Evolutionary conservation across 2,888 invertebrate genomes (phyloP).

Genomic region (Cantharis nigra): DNA sequence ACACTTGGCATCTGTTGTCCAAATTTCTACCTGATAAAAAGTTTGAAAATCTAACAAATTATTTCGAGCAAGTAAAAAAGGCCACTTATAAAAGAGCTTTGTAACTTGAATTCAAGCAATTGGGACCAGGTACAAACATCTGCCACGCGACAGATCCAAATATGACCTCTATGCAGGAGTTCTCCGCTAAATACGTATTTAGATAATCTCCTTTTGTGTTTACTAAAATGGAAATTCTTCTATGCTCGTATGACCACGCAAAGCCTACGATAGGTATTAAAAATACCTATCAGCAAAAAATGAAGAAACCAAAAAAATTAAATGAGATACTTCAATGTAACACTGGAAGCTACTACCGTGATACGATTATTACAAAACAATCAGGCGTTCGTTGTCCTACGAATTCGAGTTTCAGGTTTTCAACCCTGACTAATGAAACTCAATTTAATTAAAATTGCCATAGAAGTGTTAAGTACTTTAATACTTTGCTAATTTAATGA

Average conservation of each 20-base stretch:
- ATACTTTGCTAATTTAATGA: not conserved
- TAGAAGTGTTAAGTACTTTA: not conserved
- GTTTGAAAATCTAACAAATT: conserved; percentile 16
- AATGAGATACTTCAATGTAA: not conserved
- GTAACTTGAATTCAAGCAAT: conserved; percentile 8
- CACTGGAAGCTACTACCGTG: not conserved
- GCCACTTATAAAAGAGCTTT: conserved; percentile 1
- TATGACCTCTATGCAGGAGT: conserved; percentile 13
- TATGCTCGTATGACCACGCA: not conserved
- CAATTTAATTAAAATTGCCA: not conserved
- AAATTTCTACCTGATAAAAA: conserved; percentile 21
- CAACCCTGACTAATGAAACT: not conserved
- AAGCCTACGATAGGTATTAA: not conserved
- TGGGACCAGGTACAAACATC: conserved; percentile 17
- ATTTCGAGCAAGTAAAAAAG: conserved; percentile 2
- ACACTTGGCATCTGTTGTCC: conserved; percentile 22
- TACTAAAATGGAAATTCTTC: not conserved
- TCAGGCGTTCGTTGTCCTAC: not conserved
- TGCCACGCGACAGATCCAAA: conserved; percentile 30
- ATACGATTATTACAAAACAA: not conserved
- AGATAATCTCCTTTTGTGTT: not conserved
- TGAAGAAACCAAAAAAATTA: not conserved
- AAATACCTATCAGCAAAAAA: not conserved
- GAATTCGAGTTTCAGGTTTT: not conserved
- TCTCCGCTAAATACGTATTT: not conserved